Evolutionary conservation across 2,888 invertebrate species (phyloP), one percentile per base, ranked within the genome.

Genomic region (Diaprepes abbreviatus): DNA sequence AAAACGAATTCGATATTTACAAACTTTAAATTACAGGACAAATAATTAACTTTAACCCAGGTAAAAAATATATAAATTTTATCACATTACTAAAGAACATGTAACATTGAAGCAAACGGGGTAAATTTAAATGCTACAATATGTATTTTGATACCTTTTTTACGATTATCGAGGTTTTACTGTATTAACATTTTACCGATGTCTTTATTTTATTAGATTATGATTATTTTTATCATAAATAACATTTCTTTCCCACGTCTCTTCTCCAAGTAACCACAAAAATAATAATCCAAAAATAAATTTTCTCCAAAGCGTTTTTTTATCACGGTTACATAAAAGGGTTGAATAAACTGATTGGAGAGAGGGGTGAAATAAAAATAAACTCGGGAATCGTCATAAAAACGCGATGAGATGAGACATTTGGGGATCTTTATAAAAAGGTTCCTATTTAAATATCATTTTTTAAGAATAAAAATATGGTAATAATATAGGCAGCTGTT

Each of bases 401-500:
- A 64, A 64, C 17, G 3, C 43, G 52, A 31, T 64, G 64, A 64
- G 64, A 43, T 40, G 40, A 54, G 64, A 43, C 64, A 64, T 64
- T 64, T 64, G 64, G 54, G 64, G 33, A 55, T 55, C 43, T 38
- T 28, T 54, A 64, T 36, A 64, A 55, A 63, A 40, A 64, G 40
- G 33, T 9, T 5, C 55, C 35, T 64, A 55, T 55, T 64, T 64
- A 54, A 64, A 64, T 64, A 64, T 64, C 28, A 64, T 64, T 40
- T 64, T 48, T 64, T 43, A 33, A 64, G 31, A 54, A 63, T 36
- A 38, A 63, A 52, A 52, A 33, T 33, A 64, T 43, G 40, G 43
- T 58, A 43, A 58, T 43, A n/a, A 40, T 10, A 19, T 54, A 19
- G 6, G 45, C 64, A 64, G 64, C 43, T 64, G 64, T 54, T 31